These are phyloP conservation scores for Delphinus delphis DNA, from an alignment of 2,113 vertebrate genomes.

Conservation along the genomic window DNA sequence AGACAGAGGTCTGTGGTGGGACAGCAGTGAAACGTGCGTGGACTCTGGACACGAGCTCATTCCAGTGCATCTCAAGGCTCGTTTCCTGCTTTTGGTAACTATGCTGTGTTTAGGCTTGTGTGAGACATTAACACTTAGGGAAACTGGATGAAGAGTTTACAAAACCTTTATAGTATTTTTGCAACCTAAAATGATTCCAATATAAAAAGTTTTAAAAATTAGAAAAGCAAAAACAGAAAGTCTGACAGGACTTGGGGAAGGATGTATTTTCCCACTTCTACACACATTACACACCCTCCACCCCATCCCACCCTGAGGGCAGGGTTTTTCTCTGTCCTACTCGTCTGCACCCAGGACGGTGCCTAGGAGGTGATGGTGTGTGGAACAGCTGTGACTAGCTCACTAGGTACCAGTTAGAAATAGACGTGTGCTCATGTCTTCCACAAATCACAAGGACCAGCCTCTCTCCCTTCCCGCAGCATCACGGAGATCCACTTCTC, in stretches of 20 bases:
- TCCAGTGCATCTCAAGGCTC: not conserved
- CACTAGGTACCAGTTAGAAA: not conserved
- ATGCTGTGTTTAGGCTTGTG: not conserved
- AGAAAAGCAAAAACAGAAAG: not conserved
- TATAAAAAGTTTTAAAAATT: not conserved
- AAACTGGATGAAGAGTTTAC: not conserved
- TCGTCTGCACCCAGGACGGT: not conserved
- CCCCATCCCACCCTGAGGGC: not conserved
- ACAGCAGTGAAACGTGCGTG: accelerated
- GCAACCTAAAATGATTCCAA: not conserved
- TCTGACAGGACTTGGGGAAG: not conserved
- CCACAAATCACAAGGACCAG: not conserved
- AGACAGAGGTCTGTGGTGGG: accelerated
- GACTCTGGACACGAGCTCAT: too few species aligned
- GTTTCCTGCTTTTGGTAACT: not conserved
- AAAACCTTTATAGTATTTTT: not conserved
- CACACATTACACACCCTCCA: too few species aligned
- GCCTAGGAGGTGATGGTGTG: accelerated
- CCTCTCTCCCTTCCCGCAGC: accelerated
- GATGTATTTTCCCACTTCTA: not conserved
- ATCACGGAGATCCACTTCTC: accelerated
- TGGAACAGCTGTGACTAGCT: not conserved
- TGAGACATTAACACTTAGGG: too few species aligned
- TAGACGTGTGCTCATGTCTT: accelerated
- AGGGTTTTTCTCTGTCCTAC: not conserved